Percentiles rank a stretch among this genome's conserved stretches.
These are phyloP conservation scores for Tinamus major DNA, from an alignment of 2,797 vertebrate species.

Conservation along the genomic window DNA sequence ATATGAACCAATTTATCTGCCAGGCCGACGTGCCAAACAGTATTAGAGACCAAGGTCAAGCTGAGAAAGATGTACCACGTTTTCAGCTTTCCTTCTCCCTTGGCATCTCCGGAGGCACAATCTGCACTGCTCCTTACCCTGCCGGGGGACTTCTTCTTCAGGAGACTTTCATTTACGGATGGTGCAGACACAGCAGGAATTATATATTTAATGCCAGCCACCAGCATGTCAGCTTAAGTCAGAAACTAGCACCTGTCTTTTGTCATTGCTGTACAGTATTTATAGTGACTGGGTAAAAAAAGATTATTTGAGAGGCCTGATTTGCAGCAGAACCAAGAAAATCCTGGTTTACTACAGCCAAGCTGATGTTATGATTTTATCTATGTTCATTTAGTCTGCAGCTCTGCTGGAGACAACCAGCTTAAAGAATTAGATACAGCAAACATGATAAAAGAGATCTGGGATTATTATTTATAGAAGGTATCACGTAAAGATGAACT, in stretches of 20 bases:
- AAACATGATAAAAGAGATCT: constrained; percentile 29
- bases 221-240: constrained; percentile 12
- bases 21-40: constrained; percentile 62
- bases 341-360: constrained; percentile 7
- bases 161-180: constrained; percentile 32
- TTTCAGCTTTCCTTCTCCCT: constrained; percentile 54
- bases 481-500: not conserved
- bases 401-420: not conserved
- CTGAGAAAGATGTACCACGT: constrained; percentile 48
- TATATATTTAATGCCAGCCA: constrained; percentile 5
- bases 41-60: constrained; percentile 67
- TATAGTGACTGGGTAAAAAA: constrained; percentile 28
- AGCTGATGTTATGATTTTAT: constrained; percentile 20
- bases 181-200: constrained; percentile 45
- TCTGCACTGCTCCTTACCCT: constrained; percentile 25
- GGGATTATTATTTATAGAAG: constrained; percentile 49
- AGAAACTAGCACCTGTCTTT: constrained; percentile 39
- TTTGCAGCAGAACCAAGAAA: constrained; percentile 37
- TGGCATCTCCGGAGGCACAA: not conserved
- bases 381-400: constrained; percentile 18
- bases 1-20: constrained; percentile 60
- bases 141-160: constrained; percentile 7
- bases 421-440: constrained; percentile 18
- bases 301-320: not conserved
- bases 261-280: not conserved